Conservation (phyloP, 2,888 invertebrate genomes). For the Oligia strigilis region DNA sequence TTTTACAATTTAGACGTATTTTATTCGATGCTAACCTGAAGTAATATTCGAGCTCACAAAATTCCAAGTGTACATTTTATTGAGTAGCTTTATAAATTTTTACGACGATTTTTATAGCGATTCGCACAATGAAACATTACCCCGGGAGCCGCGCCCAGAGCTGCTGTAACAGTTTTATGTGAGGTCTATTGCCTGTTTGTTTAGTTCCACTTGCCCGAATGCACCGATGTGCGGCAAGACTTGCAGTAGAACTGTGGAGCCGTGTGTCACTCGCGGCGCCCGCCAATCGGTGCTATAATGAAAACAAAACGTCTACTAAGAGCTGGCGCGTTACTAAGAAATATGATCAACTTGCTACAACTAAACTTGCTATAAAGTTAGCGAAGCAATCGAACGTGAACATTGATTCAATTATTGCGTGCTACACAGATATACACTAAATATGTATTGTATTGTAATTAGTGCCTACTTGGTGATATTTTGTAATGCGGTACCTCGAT, state of each 20-base stretch:
- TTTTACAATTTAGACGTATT: slow-evolving; percentile 69
- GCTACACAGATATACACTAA: neutral
- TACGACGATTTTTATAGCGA: slow-evolving; percentile 85
- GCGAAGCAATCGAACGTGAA: slow-evolving; percentile 38
- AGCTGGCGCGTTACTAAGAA: slow-evolving; percentile 64
- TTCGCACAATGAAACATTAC: slow-evolving; percentile 86
- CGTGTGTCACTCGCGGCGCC: slow-evolving; percentile 60
- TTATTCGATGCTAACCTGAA: slow-evolving; percentile 77
- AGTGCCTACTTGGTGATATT: neutral
- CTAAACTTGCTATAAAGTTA: slow-evolving; percentile 46
- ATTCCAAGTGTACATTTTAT: slow-evolving; percentile 86
- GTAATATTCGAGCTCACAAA: slow-evolving; percentile 82
- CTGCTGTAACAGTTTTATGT: slow-evolving; percentile 78
- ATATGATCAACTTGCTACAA: slow-evolving; percentile 64
- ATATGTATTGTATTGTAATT: neutral
- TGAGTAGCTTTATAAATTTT: slow-evolving; percentile 86
- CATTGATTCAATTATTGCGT: slow-evolving; percentile 16
- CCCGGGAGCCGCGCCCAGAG: slow-evolving; percentile 71
- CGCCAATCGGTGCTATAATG: slow-evolving; percentile 61
- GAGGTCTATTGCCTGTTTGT: slow-evolving; percentile 74
- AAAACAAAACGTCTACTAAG: slow-evolving; percentile 67
- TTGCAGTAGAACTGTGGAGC: slow-evolving; percentile 38
- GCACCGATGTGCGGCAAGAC: slow-evolving; percentile 32
- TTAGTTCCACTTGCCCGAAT: slow-evolving; percentile 70
- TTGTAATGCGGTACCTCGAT: neutral